Evolutionary conservation across 2,113 vertebrate genomes (phyloP).

Genomic region (Esox niger): DNA sequence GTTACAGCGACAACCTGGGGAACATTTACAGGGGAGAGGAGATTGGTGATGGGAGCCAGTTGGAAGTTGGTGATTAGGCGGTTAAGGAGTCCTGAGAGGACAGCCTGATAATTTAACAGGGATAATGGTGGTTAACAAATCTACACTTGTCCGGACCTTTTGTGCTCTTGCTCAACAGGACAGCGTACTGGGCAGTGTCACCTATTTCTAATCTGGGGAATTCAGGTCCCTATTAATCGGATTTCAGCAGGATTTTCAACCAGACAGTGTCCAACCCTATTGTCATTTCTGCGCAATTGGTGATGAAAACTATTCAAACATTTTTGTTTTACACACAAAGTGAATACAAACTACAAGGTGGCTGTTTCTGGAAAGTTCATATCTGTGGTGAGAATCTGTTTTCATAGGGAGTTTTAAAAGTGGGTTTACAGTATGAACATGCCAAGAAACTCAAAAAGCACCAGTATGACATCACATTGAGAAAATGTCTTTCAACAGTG

Average conservation of each 20-base stretch:
- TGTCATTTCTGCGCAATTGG: no score
- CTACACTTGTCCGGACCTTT: neutral
- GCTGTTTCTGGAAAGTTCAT: no score
- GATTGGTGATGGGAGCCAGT: conserved; percentile 39
- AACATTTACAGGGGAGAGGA: conserved; percentile 9
- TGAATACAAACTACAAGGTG: no score
- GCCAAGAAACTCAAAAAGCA: neutral
- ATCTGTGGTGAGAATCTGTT: neutral
- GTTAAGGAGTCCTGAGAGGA: conserved; percentile 21
- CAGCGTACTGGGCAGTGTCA: neutral
- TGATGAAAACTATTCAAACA: no score
- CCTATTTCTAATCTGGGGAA: neutral
- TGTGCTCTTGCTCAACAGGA: neutral
- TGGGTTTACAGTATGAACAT: neutral
- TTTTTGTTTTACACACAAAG: no score
- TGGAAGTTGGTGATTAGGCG: conserved; percentile 23
- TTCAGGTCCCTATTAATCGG: neutral
- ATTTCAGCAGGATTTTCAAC: neutral
- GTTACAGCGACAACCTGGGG: conserved; percentile 51
- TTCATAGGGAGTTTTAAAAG: neutral
- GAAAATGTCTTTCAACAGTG: no score
- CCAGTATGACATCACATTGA: neutral
- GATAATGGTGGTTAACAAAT: conserved; percentile 12
- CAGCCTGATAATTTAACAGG: conserved; percentile 10
- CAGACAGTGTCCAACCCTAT: no score